These are phyloP conservation scores for Hermaeophaga mercurialis DNA, from an alignment of 2,888 invertebrate genomes.

Conservation along the genomic window DNA sequence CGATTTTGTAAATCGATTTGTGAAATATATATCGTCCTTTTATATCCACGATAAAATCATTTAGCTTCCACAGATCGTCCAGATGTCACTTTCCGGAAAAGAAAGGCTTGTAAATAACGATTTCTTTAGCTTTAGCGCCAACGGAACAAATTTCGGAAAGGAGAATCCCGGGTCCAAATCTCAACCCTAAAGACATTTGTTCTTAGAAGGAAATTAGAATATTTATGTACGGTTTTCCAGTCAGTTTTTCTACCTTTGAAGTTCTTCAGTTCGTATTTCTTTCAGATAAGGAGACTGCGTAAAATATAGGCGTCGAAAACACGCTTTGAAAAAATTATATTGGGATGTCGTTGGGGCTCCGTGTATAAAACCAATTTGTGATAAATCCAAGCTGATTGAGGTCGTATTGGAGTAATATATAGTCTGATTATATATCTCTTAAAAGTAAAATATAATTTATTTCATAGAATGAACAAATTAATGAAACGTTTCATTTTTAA, in stretches of 20 bases:
- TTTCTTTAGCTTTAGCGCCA: not conserved
- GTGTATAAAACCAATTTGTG: conserved; percentile 11
- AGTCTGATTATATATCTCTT: too few relatives aligned
- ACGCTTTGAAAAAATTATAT: conserved; percentile 9
- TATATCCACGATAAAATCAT: not conserved
- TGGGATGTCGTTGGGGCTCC: not conserved
- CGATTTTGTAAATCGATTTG: not conserved
- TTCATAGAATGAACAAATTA: too few relatives aligned
- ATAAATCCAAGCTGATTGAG: too few relatives aligned
- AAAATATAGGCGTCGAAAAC: conserved; percentile 9
- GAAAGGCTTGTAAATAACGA: conserved; percentile 3
- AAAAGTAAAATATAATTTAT: too few relatives aligned
- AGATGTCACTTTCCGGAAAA: not conserved
- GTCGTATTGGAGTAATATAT: too few relatives aligned
- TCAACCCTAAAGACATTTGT: conserved; percentile 10
- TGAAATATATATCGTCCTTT: not conserved
- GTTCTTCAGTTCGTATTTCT: conserved; percentile 7
- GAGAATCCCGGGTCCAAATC: not conserved
- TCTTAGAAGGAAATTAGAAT: conserved; percentile 12
- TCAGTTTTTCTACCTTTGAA: conserved; percentile 2
- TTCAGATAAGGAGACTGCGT: conserved; percentile 4
- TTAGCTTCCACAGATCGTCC: not conserved
- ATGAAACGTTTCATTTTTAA: too few relatives aligned
- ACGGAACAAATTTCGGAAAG: not conserved
- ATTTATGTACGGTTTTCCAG: conserved; percentile 6